Evolutionary conservation across 1,140 invertebrate genomes (phyloP).

Genomic region (Oscheius sp.): DNA sequence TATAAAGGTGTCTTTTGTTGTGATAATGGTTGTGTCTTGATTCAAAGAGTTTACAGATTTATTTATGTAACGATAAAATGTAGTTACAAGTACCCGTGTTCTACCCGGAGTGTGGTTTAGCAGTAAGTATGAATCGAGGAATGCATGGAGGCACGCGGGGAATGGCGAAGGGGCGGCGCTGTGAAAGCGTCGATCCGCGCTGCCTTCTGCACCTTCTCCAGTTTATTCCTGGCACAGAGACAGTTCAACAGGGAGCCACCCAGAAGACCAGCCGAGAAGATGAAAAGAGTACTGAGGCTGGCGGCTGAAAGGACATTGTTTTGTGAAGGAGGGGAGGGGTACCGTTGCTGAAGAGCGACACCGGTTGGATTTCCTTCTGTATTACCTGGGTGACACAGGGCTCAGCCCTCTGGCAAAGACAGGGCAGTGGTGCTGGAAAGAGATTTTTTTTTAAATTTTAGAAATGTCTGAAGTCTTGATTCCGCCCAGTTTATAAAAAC

Average conservation of each 20-base stretch:
- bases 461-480: too few species aligned
- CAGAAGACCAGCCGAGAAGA: not conserved
- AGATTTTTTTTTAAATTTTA: too few species aligned
- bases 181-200: not conserved
- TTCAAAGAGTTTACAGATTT: too few species aligned
- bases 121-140: not conserved
- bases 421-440: not conserved
- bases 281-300: not conserved
- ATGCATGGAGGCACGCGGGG: not conserved
- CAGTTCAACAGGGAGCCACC: not conserved
- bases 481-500: too few species aligned
- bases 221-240: not conserved
- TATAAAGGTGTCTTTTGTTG: too few species aligned
- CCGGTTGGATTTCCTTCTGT: not conserved
- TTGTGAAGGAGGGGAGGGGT: not conserved
- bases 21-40: too few species aligned
- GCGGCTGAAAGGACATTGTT: not conserved
- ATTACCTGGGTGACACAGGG: not conserved
- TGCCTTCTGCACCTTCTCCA: not conserved
- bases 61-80: too few species aligned
- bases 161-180: not conserved
- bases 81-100: not conserved
- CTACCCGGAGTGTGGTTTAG: not conserved
- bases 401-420: not conserved
- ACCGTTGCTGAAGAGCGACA: not conserved